Base-by-base conservation (phyloP, 2,113 vertebrate genomes). In the Colaptes auratus region DNA sequence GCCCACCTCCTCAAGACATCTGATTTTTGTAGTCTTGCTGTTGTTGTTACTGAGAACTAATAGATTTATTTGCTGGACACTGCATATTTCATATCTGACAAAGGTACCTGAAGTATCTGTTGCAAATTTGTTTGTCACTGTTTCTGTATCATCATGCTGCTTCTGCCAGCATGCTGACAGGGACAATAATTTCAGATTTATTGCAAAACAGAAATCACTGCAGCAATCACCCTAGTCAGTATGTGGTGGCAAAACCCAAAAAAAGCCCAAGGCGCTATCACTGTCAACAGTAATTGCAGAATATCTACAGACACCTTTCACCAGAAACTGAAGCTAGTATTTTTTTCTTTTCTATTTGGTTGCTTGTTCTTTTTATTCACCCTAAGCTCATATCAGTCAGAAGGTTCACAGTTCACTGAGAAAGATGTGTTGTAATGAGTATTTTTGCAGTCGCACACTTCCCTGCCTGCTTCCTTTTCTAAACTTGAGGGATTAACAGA, bases 171-270 rank as follows among this genome's bases (percentile, higher is more conserved):
- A 78, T 83, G 89, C 30, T 97, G 94, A 83, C 94, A 95, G 92
- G 63, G n/a, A 93, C 94, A 92, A 92, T 96, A 96, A 91, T 91
- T 93, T 93, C 69, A 36, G 4, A 88, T 95, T 77, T 95, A 91
- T 90, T 91, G 23, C 53, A 89, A 95, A 85, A 82, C 42, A 89
- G 75, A 94, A 91, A 86, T 95, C 89, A 89, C 82, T 75, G 76
- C 83, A 96, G 94, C 79, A 86, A 92, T 92, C 76, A 88, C 61
- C 78, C 10, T 58, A 89, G 76, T 83, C 82, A 31, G 28, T 78
- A 72, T 94, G 79, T 72, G 65, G 76, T 71, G 19, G 30, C 50
- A 52, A 52, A 52, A 52, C 24, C 83, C 39, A 65, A 84, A 86
- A 46, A 50, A 20, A 88, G 93, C 94, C 46, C 44, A 85, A 86